These are phyloP conservation scores for Microtus ochrogaster DNA, from an alignment of 2,113 vertebrate species.

Conservation along the genomic window DNA sequence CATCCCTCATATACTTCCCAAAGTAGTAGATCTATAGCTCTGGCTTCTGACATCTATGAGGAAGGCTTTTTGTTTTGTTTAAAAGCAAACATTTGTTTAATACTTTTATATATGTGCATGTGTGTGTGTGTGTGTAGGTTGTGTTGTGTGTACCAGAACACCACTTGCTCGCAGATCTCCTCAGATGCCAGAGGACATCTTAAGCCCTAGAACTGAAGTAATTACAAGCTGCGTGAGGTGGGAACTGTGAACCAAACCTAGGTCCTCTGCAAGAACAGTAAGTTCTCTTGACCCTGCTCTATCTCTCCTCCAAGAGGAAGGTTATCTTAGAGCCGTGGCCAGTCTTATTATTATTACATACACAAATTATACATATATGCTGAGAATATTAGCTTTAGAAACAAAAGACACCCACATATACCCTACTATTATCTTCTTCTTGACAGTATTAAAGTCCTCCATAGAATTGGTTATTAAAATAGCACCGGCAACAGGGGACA, in stretches of 20 bases:
- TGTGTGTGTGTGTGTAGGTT: background rate
- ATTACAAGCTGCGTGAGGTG: no score
- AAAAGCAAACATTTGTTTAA: background rate
- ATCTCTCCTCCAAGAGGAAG: background rate
- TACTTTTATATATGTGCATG: background rate
- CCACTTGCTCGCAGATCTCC: background rate
- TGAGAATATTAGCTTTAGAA: background rate
- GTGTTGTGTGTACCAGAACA: background rate
- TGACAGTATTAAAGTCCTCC: background rate
- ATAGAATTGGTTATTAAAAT: conserved; percentile 9
- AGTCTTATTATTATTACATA: conserved; percentile 8
- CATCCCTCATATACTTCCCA: background rate
- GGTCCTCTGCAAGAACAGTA: background rate
- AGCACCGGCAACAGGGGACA: background rate
- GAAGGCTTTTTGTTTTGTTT: background rate
- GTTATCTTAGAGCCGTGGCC: background rate
- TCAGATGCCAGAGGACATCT: background rate
- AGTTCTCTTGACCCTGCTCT: background rate
- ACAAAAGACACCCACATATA: background rate
- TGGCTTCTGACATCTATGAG: background rate
- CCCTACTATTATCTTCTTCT: background rate
- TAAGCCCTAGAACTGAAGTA: background rate
- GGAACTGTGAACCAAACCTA: background rate
- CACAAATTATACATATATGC: background rate
- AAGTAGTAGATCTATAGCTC: background rate